Conservation (phyloP, 2,113 vertebrate species). For the Rhombomys opimus region DNA sequence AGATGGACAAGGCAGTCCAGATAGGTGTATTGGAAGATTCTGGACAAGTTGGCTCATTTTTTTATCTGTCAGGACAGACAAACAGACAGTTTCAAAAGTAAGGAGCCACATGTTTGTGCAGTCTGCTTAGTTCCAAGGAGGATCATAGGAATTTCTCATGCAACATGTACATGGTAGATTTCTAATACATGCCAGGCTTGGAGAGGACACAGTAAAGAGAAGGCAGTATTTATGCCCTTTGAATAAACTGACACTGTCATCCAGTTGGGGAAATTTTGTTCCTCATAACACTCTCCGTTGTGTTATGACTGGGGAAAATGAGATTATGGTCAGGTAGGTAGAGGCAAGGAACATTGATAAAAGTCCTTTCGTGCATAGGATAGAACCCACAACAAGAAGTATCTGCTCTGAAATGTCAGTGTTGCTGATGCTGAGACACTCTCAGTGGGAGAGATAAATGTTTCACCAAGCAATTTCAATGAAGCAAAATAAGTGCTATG, state of each 20-base stretch:
- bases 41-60: neutral
- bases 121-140: neutral
- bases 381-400: neutral
- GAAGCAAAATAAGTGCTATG: neutral
- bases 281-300: neutral
- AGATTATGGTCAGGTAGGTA: neutral
- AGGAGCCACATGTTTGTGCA: neutral
- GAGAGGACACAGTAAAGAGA: neutral
- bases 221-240: neutral
- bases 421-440: neutral
- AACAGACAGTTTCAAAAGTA: neutral
- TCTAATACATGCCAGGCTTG: neutral
- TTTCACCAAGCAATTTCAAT: constrained; percentile 14
- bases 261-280: neutral
- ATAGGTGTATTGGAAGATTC: neutral
- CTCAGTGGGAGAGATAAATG: constrained; percentile 1
- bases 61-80: constrained; percentile 47
- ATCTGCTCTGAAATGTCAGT: neutral
- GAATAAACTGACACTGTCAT: neutral
- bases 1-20: constrained; percentile 58
- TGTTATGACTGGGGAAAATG: neutral
- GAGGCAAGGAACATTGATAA: neutral
- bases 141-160: neutral
- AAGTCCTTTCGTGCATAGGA: neutral
- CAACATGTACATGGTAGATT: neutral